A percentile compares a stretch with the other conserved stretches of the same genome.
Evolutionary conservation across 2,113 vertebrate species (phyloP).

Genomic region (Lepus americanus): DNA sequence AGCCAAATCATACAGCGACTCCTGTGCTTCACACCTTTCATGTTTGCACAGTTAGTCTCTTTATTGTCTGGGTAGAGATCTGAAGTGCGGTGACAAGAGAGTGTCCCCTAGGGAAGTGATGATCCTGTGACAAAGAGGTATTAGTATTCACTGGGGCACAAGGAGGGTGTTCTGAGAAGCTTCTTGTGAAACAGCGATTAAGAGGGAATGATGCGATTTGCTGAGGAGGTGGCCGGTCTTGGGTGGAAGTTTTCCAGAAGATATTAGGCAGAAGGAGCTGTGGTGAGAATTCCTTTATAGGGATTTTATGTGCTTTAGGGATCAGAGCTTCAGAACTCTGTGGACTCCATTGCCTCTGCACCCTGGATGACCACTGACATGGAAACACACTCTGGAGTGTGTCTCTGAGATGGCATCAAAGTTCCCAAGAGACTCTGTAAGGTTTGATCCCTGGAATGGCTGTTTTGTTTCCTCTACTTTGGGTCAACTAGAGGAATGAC

Average conservation of each 20-base stretch:
- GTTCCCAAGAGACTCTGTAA: slow-evolving; percentile 55
- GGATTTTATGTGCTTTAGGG: neutral
- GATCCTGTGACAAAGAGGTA: slow-evolving; percentile 35
- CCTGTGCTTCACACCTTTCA: slow-evolving; percentile 20
- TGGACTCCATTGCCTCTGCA: neutral
- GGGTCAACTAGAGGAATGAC: neutral
- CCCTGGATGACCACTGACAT: neutral
- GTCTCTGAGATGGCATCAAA: slow-evolving; percentile 31
- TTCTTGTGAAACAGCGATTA: slow-evolving; percentile 31
- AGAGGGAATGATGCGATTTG: neutral
- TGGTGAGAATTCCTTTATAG: neutral
- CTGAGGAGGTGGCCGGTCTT: neutral
- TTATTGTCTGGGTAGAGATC: neutral
- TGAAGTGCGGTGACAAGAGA: neutral
- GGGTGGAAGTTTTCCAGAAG: slow-evolving; percentile 3
- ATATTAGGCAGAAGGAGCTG: neutral
- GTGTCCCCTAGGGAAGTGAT: neutral
- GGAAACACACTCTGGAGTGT: slow-evolving; percentile 28
- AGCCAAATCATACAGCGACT: neutral
- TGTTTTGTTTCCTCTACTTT: slow-evolving; percentile 48
- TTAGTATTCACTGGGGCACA: neutral
- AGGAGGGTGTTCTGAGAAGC: neutral
- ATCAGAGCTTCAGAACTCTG: neutral
- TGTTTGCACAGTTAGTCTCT: slow-evolving; percentile 4
- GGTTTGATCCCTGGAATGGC: slow-evolving; percentile 10